phyloP scores from a whole-genome alignment of 2,888 invertebrate species.

The Acheta domesticus region DNA sequence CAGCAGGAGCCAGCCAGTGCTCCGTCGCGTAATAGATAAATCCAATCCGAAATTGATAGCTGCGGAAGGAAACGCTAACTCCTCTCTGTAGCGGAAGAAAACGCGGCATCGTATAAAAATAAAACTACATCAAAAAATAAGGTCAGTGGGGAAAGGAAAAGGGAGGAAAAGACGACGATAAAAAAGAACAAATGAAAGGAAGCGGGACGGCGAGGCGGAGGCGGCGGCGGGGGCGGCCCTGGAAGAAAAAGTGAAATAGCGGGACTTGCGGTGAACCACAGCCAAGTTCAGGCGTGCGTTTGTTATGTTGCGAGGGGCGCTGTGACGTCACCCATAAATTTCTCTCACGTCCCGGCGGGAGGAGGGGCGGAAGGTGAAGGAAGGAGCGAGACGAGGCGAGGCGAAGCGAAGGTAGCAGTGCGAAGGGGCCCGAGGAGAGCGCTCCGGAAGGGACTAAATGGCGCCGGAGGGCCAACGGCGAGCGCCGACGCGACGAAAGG shows the following conservation, averaged over 20 bases:
- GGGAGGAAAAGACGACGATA: neutral
- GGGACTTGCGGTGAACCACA: conserved; percentile 7
- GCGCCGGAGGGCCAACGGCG: too few species aligned
- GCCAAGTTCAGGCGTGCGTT: conserved; percentile 22
- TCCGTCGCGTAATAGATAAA: neutral
- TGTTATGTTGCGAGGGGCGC: conserved; percentile 27
- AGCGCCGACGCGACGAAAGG: too few species aligned
- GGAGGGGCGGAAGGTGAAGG: neutral
- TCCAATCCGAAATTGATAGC: neutral
- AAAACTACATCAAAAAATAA: conserved; percentile 9
- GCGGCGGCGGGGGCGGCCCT: neutral
- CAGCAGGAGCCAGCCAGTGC: neutral
- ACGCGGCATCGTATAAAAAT: neutral
- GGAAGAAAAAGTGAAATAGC: conserved; percentile 20
- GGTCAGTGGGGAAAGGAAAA: neutral
- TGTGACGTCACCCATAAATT: conserved; percentile 29
- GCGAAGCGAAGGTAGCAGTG: neutral
- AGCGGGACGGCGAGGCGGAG: neutral
- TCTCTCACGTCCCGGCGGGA: conserved; percentile 4
- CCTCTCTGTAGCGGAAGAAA: neutral
- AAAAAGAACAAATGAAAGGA: conserved; percentile 10
- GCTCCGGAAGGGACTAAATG: too few species aligned
- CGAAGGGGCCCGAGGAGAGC: too few species aligned
- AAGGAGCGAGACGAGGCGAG: too few species aligned
- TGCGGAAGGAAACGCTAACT: neutral